A percentile compares a stretch with the other conserved stretches of the same genome.
phyloP scores from a whole-genome alignment of 30 jellyfish, hydroid and myxozoan species.

The Aurelia aurita complex sp. Pacific region DNA sequence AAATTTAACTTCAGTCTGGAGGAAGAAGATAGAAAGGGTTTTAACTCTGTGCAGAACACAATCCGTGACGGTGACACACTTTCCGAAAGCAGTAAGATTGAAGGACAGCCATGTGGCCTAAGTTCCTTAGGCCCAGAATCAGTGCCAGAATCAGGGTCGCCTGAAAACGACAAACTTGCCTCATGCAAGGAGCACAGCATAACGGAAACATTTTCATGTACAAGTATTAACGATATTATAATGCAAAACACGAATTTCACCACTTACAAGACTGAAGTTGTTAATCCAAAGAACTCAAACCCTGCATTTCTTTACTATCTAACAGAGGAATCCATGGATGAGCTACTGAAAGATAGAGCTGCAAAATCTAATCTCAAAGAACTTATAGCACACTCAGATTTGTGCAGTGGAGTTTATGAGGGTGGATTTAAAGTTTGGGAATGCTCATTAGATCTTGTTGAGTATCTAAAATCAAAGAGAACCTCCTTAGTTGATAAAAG shows the following conservation, averaged over 20 bases:
- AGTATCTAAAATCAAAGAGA: slow-evolving; percentile 22
- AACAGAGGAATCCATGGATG: slow-evolving; percentile 6
- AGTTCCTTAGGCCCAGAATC: neutral
- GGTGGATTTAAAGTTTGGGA: slow-evolving; percentile 99
- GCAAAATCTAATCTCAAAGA: neutral
- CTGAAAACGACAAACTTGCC: neutral
- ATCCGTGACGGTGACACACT: too few relatives aligned
- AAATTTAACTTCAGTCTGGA: slow-evolving; percentile 12
- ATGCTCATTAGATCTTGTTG: slow-evolving; percentile 84
- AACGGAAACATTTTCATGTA: neutral
- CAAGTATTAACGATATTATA: too few relatives aligned
- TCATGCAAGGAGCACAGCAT: neutral
- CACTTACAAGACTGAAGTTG: too few relatives aligned
- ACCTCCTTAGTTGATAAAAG: slow-evolving; percentile 6
- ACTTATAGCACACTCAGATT: slow-evolving; percentile 67
- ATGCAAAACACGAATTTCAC: too few relatives aligned
- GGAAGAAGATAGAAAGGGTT: neutral
- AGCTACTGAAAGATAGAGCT: neutral
- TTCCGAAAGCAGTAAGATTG: too few relatives aligned
- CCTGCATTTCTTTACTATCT: slow-evolving; percentile 8
- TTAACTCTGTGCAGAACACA: neutral
- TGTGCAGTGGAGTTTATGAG: slow-evolving; percentile 88
- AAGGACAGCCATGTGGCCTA: too few relatives aligned
- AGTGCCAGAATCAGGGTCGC: neutral
- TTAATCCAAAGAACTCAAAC: neutral